phyloP scores from a whole-genome alignment of 2,888 invertebrate species.

The Stenotaenia linearis region DNA sequence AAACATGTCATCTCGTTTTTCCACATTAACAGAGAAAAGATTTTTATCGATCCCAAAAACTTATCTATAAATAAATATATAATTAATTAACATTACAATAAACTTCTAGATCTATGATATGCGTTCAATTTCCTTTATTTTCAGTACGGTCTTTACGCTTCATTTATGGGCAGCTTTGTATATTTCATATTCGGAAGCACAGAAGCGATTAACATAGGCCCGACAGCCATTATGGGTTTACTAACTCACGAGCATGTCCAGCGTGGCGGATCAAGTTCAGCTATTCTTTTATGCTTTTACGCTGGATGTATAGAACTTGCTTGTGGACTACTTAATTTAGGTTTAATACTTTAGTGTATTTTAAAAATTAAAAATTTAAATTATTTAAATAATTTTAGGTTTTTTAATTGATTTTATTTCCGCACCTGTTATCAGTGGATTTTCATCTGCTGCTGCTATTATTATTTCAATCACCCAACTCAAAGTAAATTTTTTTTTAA shows the following conservation, averaged over 20 bases:
- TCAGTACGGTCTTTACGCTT: slow-evolving; percentile 85
- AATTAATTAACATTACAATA: too few species aligned
- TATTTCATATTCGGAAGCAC: slow-evolving; percentile 87
- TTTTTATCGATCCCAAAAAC: too few species aligned
- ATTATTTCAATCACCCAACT: slow-evolving; percentile 73
- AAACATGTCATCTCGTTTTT: too few species aligned
- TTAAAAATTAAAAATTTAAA: too few species aligned
- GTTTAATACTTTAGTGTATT: slow-evolving; percentile 55
- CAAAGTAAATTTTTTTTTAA: slow-evolving; percentile 34
- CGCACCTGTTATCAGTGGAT: slow-evolving; percentile 74
- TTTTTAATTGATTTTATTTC: slow-evolving; percentile 80
- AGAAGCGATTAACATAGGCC: slow-evolving; percentile 86
- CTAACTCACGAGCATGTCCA: slow-evolving; percentile 54
- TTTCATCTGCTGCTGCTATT: slow-evolving; percentile 77
- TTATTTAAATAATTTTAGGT: too few species aligned
- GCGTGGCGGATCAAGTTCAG: slow-evolving; percentile 49
- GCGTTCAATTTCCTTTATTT: too few species aligned
- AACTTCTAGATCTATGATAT: too few species aligned
- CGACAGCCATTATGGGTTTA: slow-evolving; percentile 84
- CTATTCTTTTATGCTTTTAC: slow-evolving; percentile 73
- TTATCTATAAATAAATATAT: too few species aligned
- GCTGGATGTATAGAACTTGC: slow-evolving; percentile 71
- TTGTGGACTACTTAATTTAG: slow-evolving; percentile 75
- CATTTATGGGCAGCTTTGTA: slow-evolving; percentile 82
- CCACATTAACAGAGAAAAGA: too few species aligned